Percentiles rank a stretch among this genome's conserved stretches.
These are phyloP conservation scores for Ammodytes marinus DNA, from an alignment of 2,113 vertebrate genomes.

Conservation along the genomic window DNA sequence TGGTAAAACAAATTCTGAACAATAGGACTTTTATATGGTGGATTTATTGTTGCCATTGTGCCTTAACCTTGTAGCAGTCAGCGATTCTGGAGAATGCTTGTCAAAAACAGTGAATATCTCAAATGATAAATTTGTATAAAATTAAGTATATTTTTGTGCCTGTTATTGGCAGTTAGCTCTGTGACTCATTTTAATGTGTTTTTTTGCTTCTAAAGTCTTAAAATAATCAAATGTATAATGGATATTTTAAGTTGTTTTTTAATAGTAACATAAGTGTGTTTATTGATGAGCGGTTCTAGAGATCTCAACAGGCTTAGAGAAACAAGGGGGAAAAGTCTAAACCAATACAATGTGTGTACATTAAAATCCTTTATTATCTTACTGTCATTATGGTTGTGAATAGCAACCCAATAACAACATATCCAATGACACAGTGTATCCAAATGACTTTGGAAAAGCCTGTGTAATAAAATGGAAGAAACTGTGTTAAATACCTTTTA, in stretches of 20 bases:
- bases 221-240: background rate
- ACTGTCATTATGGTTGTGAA: background rate
- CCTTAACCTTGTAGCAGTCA: background rate
- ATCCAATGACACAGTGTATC: conserved; percentile 1
- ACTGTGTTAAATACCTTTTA: conserved; percentile 23
- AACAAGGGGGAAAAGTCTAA: background rate
- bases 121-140: background rate
- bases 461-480: background rate
- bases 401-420: background rate
- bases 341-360: background rate
- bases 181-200: background rate
- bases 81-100: no score
- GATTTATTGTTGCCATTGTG: background rate
- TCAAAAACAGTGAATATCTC: no score
- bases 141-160: no score
- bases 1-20: background rate
- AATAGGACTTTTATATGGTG: background rate
- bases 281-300: background rate
- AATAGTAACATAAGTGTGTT: background rate
- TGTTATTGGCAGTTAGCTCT: background rate
- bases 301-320: background rate
- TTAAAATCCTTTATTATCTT: background rate
- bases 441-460: background rate
- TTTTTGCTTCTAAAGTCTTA: background rate
- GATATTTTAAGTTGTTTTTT: background rate